Base-by-base conservation (phyloP, 2,113 vertebrate genomes). In the Lepisosteus osseus region DNA sequence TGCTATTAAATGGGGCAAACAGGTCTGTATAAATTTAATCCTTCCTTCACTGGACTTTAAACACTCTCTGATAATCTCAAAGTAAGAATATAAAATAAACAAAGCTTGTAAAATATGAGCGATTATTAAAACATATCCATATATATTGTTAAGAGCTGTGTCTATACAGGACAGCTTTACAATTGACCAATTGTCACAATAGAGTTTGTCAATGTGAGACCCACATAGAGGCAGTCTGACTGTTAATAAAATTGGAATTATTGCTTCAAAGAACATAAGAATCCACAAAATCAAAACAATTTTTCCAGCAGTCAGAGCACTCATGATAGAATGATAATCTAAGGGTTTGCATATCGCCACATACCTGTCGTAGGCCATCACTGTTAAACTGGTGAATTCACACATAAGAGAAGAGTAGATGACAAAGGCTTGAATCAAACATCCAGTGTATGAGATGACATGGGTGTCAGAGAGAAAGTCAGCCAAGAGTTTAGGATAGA, bases 31-130 rank as follows among this genome's bases (percentile, higher is more conserved):
- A 29, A 29, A 29, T 1, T 15, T 80, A 86, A 4, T 80, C 83
- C 17, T 81, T 78, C 13, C 77, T 56, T 80, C 77, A 62, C 71
- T 59, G 61, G 78, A 84, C 1, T 3, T 69, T 0, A 61, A 17
- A 73, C 81, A 86, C 2, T 64, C 77, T 54, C 74, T 76, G 9
- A 84, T 69, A 2, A 85, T 57, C 65, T 77, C 79, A 3, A 83
- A 51, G 54, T 84, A 85, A 6, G 85, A 80, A 77, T 74, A 75
- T 45, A 80, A 0, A 17, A 87, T 82, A 0, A 80, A 83, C 8
- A 8, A 2, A 51, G 65, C 67, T 7, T 75, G 74, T 42, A 54
- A 6, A 2, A 72, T 13, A 41, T 81, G 29, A 29, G 29, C 29
- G 29, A 29, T 29, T 29, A 29, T 79, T 29, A 78, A 47, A 0